Percentiles rank a stretch among this genome's conserved stretches.
phyloP scores from a whole-genome alignment of 2,888 invertebrate species.

The Noctua janthina region DNA sequence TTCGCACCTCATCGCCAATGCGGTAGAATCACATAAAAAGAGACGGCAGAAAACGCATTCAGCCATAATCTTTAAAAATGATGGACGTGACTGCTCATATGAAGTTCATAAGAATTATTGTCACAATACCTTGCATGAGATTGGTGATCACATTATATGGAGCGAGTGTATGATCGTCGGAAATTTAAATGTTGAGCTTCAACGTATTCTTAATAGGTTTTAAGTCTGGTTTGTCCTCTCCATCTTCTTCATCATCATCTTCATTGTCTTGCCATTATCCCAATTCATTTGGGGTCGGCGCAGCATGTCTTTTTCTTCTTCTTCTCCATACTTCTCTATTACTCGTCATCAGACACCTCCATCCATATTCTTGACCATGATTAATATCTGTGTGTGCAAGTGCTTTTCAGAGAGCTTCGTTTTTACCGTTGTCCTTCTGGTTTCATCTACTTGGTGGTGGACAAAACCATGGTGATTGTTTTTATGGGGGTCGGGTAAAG shows the following conservation, averaged over 20 bases:
- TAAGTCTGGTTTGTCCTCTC: neutral
- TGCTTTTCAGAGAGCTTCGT: neutral
- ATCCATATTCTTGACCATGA: neutral
- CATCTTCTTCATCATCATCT: neutral
- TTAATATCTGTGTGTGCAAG: neutral
- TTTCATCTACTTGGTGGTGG: neutral
- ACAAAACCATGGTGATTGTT: constrained; percentile 52
- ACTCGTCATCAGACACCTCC: no score
- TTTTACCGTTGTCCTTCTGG: constrained; percentile 23
- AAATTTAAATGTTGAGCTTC: neutral
- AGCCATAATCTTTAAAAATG: neutral
- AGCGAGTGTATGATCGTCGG: neutral
- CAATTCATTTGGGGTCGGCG: no score
- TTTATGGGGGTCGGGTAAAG: constrained; percentile 55
- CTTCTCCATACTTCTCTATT: no score
- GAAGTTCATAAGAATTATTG: neutral
- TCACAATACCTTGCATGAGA: no score
- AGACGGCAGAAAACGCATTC: constrained; percentile 29
- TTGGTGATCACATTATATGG: neutral
- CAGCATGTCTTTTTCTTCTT: no score
- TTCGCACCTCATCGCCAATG: constrained; percentile 61
- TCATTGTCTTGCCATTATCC: neutral
- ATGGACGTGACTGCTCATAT: neutral
- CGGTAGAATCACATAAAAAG: constrained; percentile 22
- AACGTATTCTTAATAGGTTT: neutral